These are phyloP conservation scores for Glyptemys insculpta DNA, from an alignment of 2,797 vertebrate genomes.

Conservation along the genomic window DNA sequence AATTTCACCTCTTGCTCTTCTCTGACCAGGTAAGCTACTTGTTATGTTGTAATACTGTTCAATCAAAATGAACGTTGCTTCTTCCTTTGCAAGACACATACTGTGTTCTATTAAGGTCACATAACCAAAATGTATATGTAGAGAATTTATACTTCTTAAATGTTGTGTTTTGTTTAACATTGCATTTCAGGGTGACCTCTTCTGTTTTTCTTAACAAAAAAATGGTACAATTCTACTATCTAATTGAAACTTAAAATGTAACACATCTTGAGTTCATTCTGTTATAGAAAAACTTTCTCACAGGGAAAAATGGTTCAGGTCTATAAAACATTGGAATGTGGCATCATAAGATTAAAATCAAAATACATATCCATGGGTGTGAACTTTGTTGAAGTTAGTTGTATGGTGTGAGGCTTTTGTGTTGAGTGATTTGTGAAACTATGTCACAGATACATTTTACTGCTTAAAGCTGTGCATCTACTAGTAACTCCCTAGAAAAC, in stretches of 20 bases:
- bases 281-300: neutral
- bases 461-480: neutral
- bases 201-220: neutral
- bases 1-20: neutral
- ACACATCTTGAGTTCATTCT: slow-evolving; percentile 20
- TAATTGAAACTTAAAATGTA: slow-evolving; percentile 18
- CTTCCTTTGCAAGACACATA: neutral
- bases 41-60: neutral
- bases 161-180: neutral
- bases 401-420: neutral
- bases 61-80: neutral
- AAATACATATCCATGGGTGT: slow-evolving; percentile 18
- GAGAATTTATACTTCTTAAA: accelerated
- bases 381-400: slow-evolving; percentile 35
- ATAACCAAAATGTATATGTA: neutral
- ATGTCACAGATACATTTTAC: neutral
- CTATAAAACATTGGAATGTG: neutral
- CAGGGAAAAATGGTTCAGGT: neutral
- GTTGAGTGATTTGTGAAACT: neutral
- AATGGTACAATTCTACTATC: neutral
- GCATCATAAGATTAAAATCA: slow-evolving; percentile 22
- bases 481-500: neutral
- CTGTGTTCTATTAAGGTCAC: neutral
- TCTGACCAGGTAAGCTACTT: accelerated
- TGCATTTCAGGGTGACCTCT: neutral